These are phyloP conservation scores for Muscicapa striata DNA, from an alignment of 2,797 vertebrate species.

Conservation along the genomic window DNA sequence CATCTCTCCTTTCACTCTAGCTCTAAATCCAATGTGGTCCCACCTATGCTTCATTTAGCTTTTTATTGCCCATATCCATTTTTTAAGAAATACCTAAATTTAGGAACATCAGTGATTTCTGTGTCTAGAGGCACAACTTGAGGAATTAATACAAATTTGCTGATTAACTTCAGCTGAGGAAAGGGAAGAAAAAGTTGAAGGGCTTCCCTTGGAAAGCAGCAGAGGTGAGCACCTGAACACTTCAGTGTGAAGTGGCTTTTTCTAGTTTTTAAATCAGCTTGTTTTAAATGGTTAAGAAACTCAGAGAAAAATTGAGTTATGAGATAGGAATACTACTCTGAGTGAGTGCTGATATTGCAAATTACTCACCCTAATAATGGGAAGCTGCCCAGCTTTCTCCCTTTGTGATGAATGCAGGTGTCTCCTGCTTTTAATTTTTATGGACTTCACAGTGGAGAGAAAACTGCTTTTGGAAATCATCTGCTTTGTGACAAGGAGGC, in stretches of 20 bases:
- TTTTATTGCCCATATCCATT: background rate
- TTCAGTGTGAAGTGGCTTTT: background rate
- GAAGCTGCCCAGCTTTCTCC: background rate
- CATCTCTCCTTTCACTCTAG: background rate
- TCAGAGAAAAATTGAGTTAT: background rate
- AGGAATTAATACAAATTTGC: background rate
- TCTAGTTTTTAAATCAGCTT: background rate
- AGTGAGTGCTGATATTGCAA: background rate
- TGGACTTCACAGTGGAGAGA: background rate
- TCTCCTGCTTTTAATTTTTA: background rate
- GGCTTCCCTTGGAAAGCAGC: background rate
- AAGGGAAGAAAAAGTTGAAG: background rate
- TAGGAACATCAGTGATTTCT: background rate
- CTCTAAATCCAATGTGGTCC: background rate
- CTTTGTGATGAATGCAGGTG: background rate
- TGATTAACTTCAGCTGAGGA: background rate
- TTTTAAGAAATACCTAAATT: background rate
- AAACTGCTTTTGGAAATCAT: background rate
- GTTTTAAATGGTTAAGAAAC: background rate
- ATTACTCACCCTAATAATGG: background rate
- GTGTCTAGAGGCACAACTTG: background rate
- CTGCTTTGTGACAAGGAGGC: background rate
- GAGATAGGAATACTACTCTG: background rate
- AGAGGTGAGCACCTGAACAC: background rate
- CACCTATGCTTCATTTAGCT: background rate